Evolutionary conservation across 2,888 invertebrate species (phyloP), one percentile per base, ranked within the genome.

Genomic region (Tholera decimalis): DNA sequence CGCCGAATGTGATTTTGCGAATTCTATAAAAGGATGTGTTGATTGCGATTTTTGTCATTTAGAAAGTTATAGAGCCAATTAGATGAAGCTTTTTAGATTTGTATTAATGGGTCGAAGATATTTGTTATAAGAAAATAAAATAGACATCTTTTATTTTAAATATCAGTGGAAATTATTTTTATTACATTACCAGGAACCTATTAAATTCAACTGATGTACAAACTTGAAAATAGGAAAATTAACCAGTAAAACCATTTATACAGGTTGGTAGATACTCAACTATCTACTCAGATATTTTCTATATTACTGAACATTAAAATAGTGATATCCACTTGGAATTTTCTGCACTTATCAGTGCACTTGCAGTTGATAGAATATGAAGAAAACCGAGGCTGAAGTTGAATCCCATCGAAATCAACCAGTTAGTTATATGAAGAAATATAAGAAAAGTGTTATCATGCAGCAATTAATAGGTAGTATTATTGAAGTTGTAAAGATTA

Each of bases 11-110:
- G 56, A 56, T 41, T 49, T 24, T 35, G 37, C 39, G 20, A 68
- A 56, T 53, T 30, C 51, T 63, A 41, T 65, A 68, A 24, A 68
- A 61, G 74, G 77, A 71, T 54, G 46, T 68, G 41, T 35, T 41
- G 49, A 58, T 62, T 61, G 51, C 43, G 20, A 28, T 60, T 62
- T 63, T 51, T 68, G 54, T 51, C 30, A 28, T 22, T 41, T 63
- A 56, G 69, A 73, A 73, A 69, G 73, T 47, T 18, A 28, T 22
- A 24, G n/a, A 28, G 24, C 0, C 41, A 58, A 66, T 66, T 49
- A 60, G 1, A 39, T 20, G 33, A 1, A 13, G 46, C 7, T 59
- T 61, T 61, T 68, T 35, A 47, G 18, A 35, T 67, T 13, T 53
- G 13, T 53, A 53, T 60, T 35, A 44, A 63, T 54, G 28, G 22